These are phyloP conservation scores for Pocillopora grandis DNA, from an alignment of 92 coral and sea anemone genomes.

Conservation along the genomic window DNA sequence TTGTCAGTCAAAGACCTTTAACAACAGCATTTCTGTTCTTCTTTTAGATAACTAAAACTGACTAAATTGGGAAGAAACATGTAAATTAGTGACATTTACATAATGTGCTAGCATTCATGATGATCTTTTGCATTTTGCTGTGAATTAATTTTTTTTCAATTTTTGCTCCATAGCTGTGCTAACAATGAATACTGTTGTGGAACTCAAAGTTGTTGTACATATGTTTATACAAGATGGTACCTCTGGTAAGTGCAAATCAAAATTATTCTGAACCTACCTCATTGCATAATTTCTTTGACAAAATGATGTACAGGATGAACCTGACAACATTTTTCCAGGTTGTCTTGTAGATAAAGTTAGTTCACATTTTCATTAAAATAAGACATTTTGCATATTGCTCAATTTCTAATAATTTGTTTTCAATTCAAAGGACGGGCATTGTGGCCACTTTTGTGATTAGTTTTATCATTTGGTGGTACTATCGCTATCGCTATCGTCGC, in stretches of 20 bases:
- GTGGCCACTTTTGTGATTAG: slow-evolving; percentile 46
- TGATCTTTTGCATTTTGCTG: background rate
- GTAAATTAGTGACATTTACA: too few relatives aligned
- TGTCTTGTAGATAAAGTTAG: too few relatives aligned
- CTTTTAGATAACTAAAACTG: too few relatives aligned
- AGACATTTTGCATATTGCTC: background rate
- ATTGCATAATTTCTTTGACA: background rate
- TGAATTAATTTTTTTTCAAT: background rate
- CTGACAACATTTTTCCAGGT: too few relatives aligned
- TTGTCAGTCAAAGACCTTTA: too few relatives aligned
- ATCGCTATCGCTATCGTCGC: slow-evolving; percentile 85
- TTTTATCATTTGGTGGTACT: slow-evolving; percentile 93
- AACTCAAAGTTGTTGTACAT: slow-evolving; percentile 74
- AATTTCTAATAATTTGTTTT: background rate
- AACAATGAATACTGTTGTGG: slow-evolving; percentile 88
- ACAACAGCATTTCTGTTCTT: too few relatives aligned
- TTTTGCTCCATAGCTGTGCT: slow-evolving; percentile 62
- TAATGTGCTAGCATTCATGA: too few relatives aligned
- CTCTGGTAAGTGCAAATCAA: slow-evolving; percentile 74
- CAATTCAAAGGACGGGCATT: slow-evolving; percentile 60
- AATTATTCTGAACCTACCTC: too few relatives aligned
- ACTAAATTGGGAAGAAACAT: too few relatives aligned
- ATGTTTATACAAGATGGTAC: slow-evolving; percentile 93
- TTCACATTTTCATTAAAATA: background rate
- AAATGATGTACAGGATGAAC: background rate